A percentile compares a stretch with the other conserved stretches of the same genome.
Conservation (phyloP, 2,113 vertebrate genomes). For the Ictalurus furcatus region DNA sequence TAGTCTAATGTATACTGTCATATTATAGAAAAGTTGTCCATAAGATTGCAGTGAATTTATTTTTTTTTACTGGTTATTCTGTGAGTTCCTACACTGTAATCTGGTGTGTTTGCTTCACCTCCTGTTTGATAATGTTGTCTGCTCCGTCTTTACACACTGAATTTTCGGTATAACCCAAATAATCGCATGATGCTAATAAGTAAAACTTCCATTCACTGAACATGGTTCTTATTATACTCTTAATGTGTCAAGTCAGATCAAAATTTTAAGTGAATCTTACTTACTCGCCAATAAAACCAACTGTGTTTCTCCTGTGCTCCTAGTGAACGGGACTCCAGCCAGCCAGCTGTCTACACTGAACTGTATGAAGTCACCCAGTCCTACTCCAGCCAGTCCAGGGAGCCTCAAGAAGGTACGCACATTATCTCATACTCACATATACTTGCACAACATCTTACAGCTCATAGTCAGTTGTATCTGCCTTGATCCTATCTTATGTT, state of each 20-base stretch:
- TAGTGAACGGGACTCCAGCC: constrained; percentile 94
- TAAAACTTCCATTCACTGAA: neutral
- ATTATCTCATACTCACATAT: neutral
- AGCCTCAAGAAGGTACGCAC: constrained; percentile 77
- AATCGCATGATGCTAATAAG: neutral
- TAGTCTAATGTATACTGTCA: neutral
- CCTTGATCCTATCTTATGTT: neutral
- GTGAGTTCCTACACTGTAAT: neutral
- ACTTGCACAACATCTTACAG: constrained; percentile 7
- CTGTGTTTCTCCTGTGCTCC: constrained; percentile 48
- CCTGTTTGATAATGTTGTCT: neutral
- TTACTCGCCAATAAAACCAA: neutral
- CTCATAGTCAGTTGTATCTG: constrained; percentile 1
- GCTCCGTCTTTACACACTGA: neutral
- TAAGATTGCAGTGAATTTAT: neutral
- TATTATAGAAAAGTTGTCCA: neutral
- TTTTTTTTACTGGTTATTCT: neutral
- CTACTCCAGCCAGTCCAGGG: constrained; percentile 90
- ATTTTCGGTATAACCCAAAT: neutral
- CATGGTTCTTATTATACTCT: neutral
- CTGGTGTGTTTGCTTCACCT: neutral
- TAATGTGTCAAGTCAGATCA: neutral
- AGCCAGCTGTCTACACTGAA: constrained; percentile 94
- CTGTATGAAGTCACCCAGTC: constrained; percentile 92
- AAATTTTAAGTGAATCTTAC: neutral